These are phyloP conservation scores for Aphyosemion australe DNA, from an alignment of 2,113 vertebrate genomes.

Conservation along the genomic window DNA sequence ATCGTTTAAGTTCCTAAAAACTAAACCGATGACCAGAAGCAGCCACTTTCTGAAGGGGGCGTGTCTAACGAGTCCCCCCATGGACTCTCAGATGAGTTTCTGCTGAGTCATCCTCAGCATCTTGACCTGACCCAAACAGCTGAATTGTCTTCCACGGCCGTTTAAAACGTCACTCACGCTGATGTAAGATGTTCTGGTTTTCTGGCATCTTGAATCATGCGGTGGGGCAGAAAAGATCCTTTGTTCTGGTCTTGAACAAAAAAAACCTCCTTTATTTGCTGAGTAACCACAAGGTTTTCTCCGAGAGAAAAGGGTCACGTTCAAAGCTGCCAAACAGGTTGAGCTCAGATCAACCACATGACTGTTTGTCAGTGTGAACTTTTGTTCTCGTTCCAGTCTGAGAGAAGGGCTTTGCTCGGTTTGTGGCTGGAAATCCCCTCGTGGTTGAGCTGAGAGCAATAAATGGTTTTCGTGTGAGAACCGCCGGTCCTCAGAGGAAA, in stretches of 20 bases:
- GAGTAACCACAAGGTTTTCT: conserved; percentile 27
- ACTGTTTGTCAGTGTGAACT: conserved; percentile 28
- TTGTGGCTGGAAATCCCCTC: conserved; percentile 57
- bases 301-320: conserved; percentile 4
- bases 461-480: neutral
- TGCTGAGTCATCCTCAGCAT: conserved; percentile 15
- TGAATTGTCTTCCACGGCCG: neutral
- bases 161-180: neutral
- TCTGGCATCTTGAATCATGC: neutral
- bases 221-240: conserved; percentile 13
- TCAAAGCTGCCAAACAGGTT: conserved; percentile 29
- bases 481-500: neutral
- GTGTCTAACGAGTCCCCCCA: too few relatives aligned
- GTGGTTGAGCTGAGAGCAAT: neutral
- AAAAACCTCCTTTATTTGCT: conserved; percentile 29
- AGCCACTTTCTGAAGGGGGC: too few relatives aligned
- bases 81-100: neutral
- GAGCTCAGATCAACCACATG: conserved; percentile 11
- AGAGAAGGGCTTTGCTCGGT: neutral
- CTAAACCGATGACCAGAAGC: too few relatives aligned
- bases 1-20: too few relatives aligned
- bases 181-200: conserved; percentile 12
- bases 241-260: conserved; percentile 15
- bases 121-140: conserved; percentile 2
- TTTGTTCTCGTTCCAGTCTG: neutral